phyloP scores from a whole-genome alignment of 2,113 vertebrate species.

The Maccullochella peelii region DNA sequence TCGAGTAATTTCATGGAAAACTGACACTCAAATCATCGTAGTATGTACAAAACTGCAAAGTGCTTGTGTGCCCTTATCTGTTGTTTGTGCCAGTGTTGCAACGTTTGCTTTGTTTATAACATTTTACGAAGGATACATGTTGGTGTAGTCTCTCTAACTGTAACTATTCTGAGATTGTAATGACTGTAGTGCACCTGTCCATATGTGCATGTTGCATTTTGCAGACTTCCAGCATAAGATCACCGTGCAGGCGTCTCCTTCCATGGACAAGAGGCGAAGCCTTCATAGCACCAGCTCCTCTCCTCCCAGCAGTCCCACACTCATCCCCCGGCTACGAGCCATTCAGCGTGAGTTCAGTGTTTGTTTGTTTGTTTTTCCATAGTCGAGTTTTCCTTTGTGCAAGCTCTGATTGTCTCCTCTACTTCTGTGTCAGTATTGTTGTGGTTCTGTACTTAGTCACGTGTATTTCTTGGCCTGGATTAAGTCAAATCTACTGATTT shows the following conservation, averaged over 20 bases:
- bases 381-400: neutral
- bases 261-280: slow-evolving; percentile 93
- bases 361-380: neutral
- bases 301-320: slow-evolving; percentile 92
- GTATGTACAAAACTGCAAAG: neutral
- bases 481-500: neutral
- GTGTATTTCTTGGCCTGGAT: neutral
- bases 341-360: slow-evolving; percentile 89
- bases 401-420: neutral
- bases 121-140: neutral
- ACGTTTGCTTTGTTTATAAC: neutral
- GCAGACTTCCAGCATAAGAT: slow-evolving; percentile 98
- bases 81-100: neutral
- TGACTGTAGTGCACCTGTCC: neutral
- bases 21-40: neutral
- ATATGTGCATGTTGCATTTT: slow-evolving; percentile 8
- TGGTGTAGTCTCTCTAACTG: neutral
- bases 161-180: neutral
- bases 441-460: neutral
- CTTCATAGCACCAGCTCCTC: slow-evolving; percentile 92
- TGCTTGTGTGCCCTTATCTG: neutral
- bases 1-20: neutral
- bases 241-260: slow-evolving; percentile 96
- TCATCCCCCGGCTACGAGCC: slow-evolving; percentile 94
- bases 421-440: neutral